phyloP scores from a whole-genome alignment of 2,888 invertebrate species.

The Latheticus oryzae region DNA sequence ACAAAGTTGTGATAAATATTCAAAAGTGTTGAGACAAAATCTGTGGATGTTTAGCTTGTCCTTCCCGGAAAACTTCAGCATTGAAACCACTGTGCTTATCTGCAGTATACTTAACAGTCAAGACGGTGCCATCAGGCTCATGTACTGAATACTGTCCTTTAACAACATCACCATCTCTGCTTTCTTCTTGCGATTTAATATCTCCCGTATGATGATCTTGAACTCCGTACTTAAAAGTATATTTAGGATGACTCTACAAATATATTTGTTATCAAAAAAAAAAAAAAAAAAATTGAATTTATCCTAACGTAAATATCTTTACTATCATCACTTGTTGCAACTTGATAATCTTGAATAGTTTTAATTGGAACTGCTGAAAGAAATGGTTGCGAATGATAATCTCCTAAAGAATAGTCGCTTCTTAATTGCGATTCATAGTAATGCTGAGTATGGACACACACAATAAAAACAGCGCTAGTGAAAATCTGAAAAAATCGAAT shows the following conservation, averaged over 20 bases:
- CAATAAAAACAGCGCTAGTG: slow-evolving; percentile 2
- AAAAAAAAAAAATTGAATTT: not conserved
- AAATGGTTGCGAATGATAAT: not conserved
- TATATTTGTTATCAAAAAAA: not conserved
- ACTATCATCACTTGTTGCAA: not conserved
- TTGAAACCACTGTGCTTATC: slow-evolving; percentile 70
- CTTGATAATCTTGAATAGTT: slow-evolving; percentile 13
- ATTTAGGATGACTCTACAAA: slow-evolving; percentile 67
- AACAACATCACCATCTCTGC: slow-evolving; percentile 69
- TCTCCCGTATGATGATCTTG: slow-evolving; percentile 71
- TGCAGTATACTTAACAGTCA: slow-evolving; percentile 71
- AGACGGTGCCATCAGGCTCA: slow-evolving; percentile 70
- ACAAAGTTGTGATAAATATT: no score
- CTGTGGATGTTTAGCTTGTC: slow-evolving; percentile 65
- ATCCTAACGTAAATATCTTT: not conserved
- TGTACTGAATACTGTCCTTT: slow-evolving; percentile 70
- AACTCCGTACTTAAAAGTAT: slow-evolving; percentile 70
- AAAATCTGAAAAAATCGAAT: slow-evolving; percentile 4
- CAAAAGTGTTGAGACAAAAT: not conserved
- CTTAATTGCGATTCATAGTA: not conserved
- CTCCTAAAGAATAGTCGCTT: not conserved
- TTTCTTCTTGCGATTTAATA: slow-evolving; percentile 69
- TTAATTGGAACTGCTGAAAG: not conserved
- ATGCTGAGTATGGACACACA: slow-evolving; percentile 3
- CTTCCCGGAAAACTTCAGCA: slow-evolving; percentile 61